Conservation (phyloP, 2,113 vertebrate genomes). For the Sander vitreus region DNA sequence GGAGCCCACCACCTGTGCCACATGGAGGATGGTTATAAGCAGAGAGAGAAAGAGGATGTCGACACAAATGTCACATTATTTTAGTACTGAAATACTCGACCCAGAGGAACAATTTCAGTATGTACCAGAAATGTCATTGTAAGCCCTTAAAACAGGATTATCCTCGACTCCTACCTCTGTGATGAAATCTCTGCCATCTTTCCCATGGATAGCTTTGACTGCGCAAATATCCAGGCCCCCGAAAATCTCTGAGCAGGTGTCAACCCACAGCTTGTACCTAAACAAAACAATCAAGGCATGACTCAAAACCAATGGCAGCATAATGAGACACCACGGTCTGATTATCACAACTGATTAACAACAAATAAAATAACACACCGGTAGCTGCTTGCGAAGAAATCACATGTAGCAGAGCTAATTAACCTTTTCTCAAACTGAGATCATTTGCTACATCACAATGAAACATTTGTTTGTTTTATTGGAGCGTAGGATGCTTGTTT, state of each 20-base stretch:
- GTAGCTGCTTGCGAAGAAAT: not conserved
- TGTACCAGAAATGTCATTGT: not conserved
- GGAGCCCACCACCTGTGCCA: conserved; percentile 90
- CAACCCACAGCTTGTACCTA: conserved; percentile 98
- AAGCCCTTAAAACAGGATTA: conserved; percentile 11
- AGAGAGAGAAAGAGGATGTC: not conserved
- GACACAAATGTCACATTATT: not conserved
- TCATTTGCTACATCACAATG: not conserved
- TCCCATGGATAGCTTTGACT: conserved; percentile 97
- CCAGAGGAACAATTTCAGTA: not conserved
- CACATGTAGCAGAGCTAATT: not conserved
- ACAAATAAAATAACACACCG: not conserved
- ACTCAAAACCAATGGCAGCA: not conserved
- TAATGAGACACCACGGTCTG: not conserved
- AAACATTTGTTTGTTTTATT: not conserved
- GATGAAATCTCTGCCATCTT: conserved; percentile 97
- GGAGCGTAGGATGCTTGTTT: not conserved
- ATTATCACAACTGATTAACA: not conserved
- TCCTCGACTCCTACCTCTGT: conserved; percentile 89
- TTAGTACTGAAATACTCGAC: not conserved
- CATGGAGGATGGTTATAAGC: not conserved
- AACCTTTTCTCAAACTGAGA: not conserved
- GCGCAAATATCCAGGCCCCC: conserved; percentile 97
- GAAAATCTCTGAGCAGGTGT: conserved; percentile 95
- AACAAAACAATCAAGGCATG: not conserved